Evolutionary conservation across 2,113 vertebrate species (phyloP), one percentile per base, ranked within the genome.

Genomic region (Suncus etruscus): DNA sequence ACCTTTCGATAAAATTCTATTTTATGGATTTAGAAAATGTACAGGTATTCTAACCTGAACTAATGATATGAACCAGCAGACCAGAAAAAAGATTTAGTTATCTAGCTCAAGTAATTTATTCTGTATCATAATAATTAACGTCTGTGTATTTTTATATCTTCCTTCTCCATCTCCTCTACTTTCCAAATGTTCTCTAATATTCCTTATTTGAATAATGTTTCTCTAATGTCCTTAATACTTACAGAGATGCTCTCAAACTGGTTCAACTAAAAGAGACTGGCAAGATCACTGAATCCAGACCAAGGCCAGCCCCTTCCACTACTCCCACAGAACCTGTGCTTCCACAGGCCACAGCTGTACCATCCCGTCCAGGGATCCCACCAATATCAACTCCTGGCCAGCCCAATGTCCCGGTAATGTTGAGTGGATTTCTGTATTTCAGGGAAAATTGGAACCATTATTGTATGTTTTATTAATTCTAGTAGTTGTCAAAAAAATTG

Each of bases 201-300:
- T 10, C 51, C 51, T 54, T 54, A 54, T 54, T 92, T 20, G 3
- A 66, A 83, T 94, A 20, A 82, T 0, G 54, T 15, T 94, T 93
- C 85, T 72, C 70, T 69, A 15, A 48, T 48, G 96, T 86, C 85
- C 8, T 96, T 90, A 95, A 95, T 80, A 87, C 95, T 50, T 79
- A 76, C 96, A 99, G 99, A 96, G 99, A 99, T 97, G 99, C 98
- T 51, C 97, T 99, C 86, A 98, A 97, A 87, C 98, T 99, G 95
- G 95, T 99, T 91, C 98, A 98, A 91, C 95, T 96, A 75, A 97
- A 97, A 73, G 91, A 97, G 93, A 95, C 63, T n/a, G 96, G 96
- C 72, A 97, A 97, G 91, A 82, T 95, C 47, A 22, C 75, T 6
- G 96, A 95, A 47, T 1, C 91, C 79, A 96, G 95, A 86, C 95